Conservation (phyloP, 2,797 vertebrate species). For the Protonibea diacanthus region DNA sequence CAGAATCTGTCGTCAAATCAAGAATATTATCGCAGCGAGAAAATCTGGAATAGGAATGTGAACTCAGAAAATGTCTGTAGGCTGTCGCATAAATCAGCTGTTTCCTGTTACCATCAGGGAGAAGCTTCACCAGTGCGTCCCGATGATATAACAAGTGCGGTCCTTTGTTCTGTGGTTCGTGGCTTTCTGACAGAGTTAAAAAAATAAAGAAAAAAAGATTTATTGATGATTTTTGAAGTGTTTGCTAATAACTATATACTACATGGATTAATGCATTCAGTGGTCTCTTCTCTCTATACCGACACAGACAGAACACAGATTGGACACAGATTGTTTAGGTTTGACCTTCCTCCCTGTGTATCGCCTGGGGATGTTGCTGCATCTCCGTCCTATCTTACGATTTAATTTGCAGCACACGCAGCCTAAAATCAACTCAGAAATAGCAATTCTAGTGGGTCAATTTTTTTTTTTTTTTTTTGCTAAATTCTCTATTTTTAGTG, state of each 20-base stretch:
- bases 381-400: constrained; percentile 52
- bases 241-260: constrained; percentile 37
- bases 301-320: constrained; percentile 59
- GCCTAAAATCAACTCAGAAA: constrained; percentile 49
- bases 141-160: constrained; percentile 30
- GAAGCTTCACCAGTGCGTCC: constrained; percentile 23
- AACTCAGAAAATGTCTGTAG: constrained; percentile 15
- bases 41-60: constrained; percentile 24
- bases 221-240: constrained; percentile 47
- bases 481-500: constrained; percentile 50
- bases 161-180: constrained; percentile 34
- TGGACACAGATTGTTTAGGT: constrained; percentile 64
- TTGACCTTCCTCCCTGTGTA: constrained; percentile 70
- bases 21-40: constrained; percentile 34
- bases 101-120: constrained; percentile 31
- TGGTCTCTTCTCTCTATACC: constrained; percentile 38
- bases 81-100: constrained; percentile 29
- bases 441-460: constrained; percentile 41
- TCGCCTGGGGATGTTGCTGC: constrained; percentile 56
- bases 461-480: constrained; percentile 6
- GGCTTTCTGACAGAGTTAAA: constrained; percentile 40
- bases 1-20: constrained; percentile 42
- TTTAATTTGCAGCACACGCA: constrained; percentile 55
- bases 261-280: constrained; percentile 37
- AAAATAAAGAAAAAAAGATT: constrained; percentile 11